These are phyloP conservation scores for Catalaphyllia jardinei DNA, from an alignment of 64 coral and sea anemone species.

Conservation along the genomic window DNA sequence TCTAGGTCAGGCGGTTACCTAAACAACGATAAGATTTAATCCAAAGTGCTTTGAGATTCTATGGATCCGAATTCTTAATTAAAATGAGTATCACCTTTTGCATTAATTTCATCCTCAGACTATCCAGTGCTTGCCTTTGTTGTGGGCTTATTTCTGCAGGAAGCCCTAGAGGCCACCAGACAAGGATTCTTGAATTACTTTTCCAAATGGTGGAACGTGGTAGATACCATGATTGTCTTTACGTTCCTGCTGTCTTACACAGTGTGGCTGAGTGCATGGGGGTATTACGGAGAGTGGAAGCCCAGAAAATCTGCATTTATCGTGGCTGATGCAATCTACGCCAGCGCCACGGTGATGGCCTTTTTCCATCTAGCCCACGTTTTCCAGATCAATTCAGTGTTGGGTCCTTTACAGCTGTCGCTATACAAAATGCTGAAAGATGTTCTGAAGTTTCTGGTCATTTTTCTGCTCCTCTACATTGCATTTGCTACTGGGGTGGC, in stretches of 20 bases:
- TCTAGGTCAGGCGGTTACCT: too few relatives aligned
- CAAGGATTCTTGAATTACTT: not conserved
- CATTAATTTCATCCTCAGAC: not conserved
- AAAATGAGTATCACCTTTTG: too few relatives aligned
- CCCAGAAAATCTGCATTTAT: not conserved
- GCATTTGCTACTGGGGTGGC: slow-evolving; percentile 26
- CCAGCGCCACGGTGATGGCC: not conserved
- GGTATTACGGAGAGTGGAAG: not conserved
- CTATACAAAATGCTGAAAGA: slow-evolving; percentile 28
- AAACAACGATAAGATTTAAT: too few relatives aligned
- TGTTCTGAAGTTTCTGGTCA: slow-evolving; percentile 25
- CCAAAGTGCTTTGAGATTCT: too few relatives aligned
- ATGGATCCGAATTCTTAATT: too few relatives aligned
- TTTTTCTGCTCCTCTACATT: slow-evolving; percentile 22
- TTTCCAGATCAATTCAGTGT: slow-evolving; percentile 26
- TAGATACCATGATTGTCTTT: not conserved
- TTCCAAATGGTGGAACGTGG: slow-evolving; percentile 15
- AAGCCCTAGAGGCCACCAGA: not conserved
- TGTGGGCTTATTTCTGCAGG: not conserved
- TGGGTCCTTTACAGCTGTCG: slow-evolving; percentile 44
- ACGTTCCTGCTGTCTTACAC: not conserved
- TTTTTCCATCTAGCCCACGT: not conserved
- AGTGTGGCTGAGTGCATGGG: not conserved
- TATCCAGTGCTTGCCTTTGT: not conserved
- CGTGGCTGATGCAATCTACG: not conserved